These are phyloP conservation scores for Zygothrica quintamaculata DNA, from an alignment of 2,888 invertebrate species.

Conservation along the genomic window DNA sequence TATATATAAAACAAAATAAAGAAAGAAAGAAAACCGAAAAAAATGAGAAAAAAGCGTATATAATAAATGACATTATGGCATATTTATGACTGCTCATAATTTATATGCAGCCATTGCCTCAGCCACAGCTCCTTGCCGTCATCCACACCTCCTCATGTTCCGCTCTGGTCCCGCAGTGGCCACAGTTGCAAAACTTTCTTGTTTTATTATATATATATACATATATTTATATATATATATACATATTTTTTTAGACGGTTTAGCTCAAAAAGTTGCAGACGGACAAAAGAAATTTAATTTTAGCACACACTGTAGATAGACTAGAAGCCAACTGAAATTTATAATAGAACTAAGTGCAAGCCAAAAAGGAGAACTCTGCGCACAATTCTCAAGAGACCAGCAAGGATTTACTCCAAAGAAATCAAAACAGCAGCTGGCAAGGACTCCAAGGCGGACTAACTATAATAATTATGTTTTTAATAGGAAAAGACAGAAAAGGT, in stretches of 20 bases:
- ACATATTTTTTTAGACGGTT: slow-evolving; percentile 36
- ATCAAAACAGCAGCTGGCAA: too few species aligned
- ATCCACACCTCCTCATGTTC: neutral
- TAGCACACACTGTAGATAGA: slow-evolving; percentile 50
- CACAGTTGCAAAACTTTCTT: slow-evolving; percentile 51
- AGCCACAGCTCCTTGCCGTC: slow-evolving; percentile 15
- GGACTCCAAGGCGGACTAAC: too few species aligned
- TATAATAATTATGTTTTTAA: too few species aligned
- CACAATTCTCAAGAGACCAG: neutral
- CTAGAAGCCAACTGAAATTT: slow-evolving; percentile 16
- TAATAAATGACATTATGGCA: slow-evolving; percentile 80
- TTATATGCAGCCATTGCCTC: slow-evolving; percentile 70
- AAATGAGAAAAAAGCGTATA: slow-evolving; percentile 67
- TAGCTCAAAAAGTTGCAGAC: slow-evolving; percentile 46
- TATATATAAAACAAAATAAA: too few species aligned
- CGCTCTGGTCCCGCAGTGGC: slow-evolving; percentile 26
- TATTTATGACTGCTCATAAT: slow-evolving; percentile 80
- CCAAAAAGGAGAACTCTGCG: neutral
- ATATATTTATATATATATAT: too few species aligned
- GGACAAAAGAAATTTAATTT: slow-evolving; percentile 51
- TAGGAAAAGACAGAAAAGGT: slow-evolving; percentile 3
- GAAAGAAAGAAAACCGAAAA: slow-evolving; percentile 17
- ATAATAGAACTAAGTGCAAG: slow-evolving; percentile 29
- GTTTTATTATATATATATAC: too few species aligned
- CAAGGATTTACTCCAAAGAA: too few species aligned